phyloP scores from a whole-genome alignment of 1,140 invertebrate species.

The Drosophila mayri region DNA sequence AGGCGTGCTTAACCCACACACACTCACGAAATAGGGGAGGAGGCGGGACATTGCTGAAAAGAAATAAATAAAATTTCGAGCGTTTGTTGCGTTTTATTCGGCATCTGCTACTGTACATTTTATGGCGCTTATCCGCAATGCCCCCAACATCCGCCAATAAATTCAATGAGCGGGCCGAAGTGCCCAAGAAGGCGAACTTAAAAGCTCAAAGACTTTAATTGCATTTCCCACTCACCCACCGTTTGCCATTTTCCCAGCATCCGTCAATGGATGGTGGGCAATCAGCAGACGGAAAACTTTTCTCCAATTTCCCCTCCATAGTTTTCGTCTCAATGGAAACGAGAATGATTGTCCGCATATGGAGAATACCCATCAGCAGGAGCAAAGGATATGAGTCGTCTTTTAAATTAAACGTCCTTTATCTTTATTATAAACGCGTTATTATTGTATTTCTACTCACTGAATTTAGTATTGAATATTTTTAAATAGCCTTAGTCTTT shows the following conservation, averaged over 20 bases:
- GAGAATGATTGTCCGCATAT: not conserved
- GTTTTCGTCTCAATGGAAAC: conserved; percentile 7
- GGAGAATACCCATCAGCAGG: no score
- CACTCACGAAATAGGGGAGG: not conserved
- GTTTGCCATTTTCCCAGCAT: conserved; percentile 16
- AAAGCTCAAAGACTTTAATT: conserved; percentile 62
- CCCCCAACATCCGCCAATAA: conserved; percentile 55
- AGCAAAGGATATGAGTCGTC: not conserved
- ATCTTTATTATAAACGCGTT: not conserved
- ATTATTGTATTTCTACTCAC: not conserved
- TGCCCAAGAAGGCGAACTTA: conserved; percentile 48
- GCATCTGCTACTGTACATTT: conserved; percentile 55
- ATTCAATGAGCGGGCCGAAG: conserved; percentile 54
- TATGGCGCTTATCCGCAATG: conserved; percentile 49
- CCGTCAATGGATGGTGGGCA: conserved; percentile 36
- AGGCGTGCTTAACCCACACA: conserved; percentile 47
- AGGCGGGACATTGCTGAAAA: conserved; percentile 44
- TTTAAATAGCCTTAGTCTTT: not conserved
- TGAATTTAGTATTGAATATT: not conserved
- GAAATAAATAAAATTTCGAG: conserved; percentile 76
- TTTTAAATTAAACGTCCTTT: not conserved
- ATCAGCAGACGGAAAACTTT: conserved; percentile 35
- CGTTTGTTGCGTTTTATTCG: conserved; percentile 52
- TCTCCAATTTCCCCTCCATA: conserved; percentile 14
- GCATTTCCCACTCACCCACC: conserved; percentile 30